A percentile compares a stretch with the other conserved stretches of the same genome.
Evolutionary conservation across 2,888 invertebrate species (phyloP).

Genomic region (Steinernema hermaphroditum): DNA sequence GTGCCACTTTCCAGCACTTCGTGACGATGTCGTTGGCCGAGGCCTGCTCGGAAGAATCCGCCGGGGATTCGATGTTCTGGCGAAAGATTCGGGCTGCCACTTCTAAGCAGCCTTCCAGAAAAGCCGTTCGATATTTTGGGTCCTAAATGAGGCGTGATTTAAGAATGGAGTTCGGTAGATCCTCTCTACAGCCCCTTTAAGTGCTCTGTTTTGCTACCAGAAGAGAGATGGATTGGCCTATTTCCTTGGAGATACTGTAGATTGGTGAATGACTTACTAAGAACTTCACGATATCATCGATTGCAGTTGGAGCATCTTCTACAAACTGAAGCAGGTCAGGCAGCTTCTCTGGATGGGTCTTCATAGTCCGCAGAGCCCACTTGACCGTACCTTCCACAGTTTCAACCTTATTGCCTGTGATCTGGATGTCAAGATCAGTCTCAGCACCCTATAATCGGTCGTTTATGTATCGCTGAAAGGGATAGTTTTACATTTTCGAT

Average conservation of each 20-base stretch:
- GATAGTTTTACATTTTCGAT: neutral
- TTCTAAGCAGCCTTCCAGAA: neutral
- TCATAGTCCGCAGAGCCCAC: neutral
- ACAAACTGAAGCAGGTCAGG: neutral
- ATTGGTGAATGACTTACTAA: neutral
- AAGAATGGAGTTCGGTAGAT: too few species aligned
- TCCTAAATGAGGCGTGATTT: neutral
- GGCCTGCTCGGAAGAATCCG: neutral
- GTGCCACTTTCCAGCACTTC: neutral
- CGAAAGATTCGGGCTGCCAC: neutral
- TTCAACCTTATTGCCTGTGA: neutral
- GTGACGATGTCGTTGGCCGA: constrained; percentile 4
- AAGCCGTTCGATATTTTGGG: neutral
- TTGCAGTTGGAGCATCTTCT: neutral
- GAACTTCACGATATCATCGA: neutral
- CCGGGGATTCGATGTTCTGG: neutral
- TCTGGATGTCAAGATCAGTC: too few species aligned
- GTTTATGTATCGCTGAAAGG: too few species aligned
- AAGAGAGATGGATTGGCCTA: too few species aligned
- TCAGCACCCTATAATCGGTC: too few species aligned
- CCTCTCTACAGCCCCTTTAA: too few species aligned
- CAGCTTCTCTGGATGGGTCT: neutral
- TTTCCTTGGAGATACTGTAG: too few species aligned
- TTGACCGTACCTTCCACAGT: neutral
- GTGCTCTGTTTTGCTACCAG: too few species aligned